These are phyloP conservation scores for Gymnocephalus cernua DNA, from an alignment of 2,113 vertebrate genomes.

Conservation along the genomic window DNA sequence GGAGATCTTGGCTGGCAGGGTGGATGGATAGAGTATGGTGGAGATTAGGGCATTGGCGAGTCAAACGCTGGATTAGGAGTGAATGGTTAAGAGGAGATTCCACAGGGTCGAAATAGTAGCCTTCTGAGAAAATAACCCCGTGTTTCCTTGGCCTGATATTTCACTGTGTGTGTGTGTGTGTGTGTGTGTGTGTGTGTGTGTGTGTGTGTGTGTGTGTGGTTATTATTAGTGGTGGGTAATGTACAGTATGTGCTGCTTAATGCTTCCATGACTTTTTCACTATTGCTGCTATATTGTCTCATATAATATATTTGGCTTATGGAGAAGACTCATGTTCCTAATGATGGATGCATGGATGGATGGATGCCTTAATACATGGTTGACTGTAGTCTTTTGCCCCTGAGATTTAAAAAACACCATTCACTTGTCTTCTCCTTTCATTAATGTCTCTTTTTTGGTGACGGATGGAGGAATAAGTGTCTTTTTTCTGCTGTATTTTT, in stretches of 20 bases:
- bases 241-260: neutral
- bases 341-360: constrained; percentile 12
- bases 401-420: neutral
- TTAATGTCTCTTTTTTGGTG: neutral
- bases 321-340: constrained; percentile 12
- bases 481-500: constrained; percentile 20
- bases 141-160: constrained; percentile 12
- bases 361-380: neutral
- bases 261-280: constrained; percentile 10
- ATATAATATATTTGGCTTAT: constrained; percentile 21
- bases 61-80: constrained; percentile 65
- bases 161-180: neutral
- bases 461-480: constrained; percentile 17
- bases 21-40: constrained; percentile 49
- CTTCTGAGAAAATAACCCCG: constrained; percentile 32
- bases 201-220: constrained; percentile 6
- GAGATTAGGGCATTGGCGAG: constrained; percentile 61
- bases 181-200: constrained; percentile 16
- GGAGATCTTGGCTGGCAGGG: constrained; percentile 47
- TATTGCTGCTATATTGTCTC: constrained; percentile 29
- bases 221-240: constrained; percentile 5
- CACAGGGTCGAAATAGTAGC: constrained; percentile 37
- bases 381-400: neutral
- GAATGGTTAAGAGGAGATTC: constrained; percentile 39
- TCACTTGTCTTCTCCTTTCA: neutral